Evolutionary conservation across 2,113 vertebrate genomes (phyloP), one percentile per base, ranked within the genome.

Genomic region (Dermatemys mawii): DNA sequence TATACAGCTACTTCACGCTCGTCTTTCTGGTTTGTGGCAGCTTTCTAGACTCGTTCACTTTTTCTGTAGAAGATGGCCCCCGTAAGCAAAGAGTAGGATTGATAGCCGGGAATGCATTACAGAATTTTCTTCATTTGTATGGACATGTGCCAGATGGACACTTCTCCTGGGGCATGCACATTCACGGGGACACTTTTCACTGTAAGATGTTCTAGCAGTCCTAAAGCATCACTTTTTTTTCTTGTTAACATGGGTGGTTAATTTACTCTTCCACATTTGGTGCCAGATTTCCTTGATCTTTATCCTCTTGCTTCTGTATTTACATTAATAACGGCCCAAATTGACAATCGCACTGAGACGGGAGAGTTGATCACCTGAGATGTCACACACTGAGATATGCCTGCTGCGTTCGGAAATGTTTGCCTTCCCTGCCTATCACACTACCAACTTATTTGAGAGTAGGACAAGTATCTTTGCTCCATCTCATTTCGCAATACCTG

Each of bases 231-330:
- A 84, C 86, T 89, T 54, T 50, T 50, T 46, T 46, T 60, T 22
- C 75, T 91, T 76, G 38, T 93, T 78, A 95, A 44, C 22, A 38
- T 21, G 51, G 80, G 27, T 78, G 78, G 54, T 84, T 89, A 86
- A 79, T 90, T 93, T 79, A 70, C 57, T 83, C 16, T 32, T 83
- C 32, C 26, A 35, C 55, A 32, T 73, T 22, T 63, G 87, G 32
- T 94, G 83, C 79, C 82, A 79, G 78, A 54, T 79, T 88, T 53
- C 27, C 81, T 90, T 79, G 8, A 13, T 79, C 85, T 85, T 81
- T 51, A 27, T 73, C 35, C 32, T 57, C 21, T 4, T 63, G 35
- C 5, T 50, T 21, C 27, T 60, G 41, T 35, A 35, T 32, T 11
- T 60, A 21, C 11, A 35, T 19, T 24, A 50, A 70, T 53, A 67